Evolutionary conservation across 2,888 invertebrate species (phyloP).

Genomic region (Geophilus truncorum): DNA sequence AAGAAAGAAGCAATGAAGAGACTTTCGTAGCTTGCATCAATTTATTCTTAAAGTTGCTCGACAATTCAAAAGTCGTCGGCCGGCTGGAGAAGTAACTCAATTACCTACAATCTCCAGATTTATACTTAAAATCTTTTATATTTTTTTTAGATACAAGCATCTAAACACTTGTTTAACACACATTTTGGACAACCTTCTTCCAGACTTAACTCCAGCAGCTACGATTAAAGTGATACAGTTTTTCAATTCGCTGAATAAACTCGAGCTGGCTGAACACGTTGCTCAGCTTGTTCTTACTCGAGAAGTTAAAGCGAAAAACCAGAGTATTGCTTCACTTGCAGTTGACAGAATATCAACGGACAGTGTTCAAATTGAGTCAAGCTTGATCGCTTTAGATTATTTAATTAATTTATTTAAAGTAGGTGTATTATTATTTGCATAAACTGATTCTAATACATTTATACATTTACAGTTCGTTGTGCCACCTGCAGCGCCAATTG

Average conservation of each 20-base stretch:
- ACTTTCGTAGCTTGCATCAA: neutral
- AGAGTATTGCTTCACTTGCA: neutral
- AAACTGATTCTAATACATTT: neutral
- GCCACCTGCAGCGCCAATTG: neutral
- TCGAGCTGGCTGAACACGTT: neutral
- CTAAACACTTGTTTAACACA: conserved; percentile 36
- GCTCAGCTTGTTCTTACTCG: neutral
- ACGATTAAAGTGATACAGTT: neutral
- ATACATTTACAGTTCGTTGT: neutral
- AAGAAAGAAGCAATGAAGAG: neutral
- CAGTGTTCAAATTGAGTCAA: neutral
- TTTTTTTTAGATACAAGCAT: conserved; percentile 32
- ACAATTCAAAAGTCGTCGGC: conserved; percentile 34
- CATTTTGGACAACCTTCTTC: conserved; percentile 34
- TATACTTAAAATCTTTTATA: neutral
- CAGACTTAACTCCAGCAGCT: neutral
- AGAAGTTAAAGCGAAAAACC: neutral
- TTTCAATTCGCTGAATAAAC: neutral
- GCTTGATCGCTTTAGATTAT: neutral
- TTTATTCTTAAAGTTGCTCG: conserved; percentile 22
- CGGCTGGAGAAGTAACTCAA: conserved; percentile 34
- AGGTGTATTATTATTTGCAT: neutral
- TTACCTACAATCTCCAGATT: neutral
- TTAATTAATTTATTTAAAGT: neutral
- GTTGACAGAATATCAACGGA: neutral